These are phyloP conservation scores for Onychomys arenicola DNA, from an alignment of 2,797 vertebrate species.

Conservation along the genomic window DNA sequence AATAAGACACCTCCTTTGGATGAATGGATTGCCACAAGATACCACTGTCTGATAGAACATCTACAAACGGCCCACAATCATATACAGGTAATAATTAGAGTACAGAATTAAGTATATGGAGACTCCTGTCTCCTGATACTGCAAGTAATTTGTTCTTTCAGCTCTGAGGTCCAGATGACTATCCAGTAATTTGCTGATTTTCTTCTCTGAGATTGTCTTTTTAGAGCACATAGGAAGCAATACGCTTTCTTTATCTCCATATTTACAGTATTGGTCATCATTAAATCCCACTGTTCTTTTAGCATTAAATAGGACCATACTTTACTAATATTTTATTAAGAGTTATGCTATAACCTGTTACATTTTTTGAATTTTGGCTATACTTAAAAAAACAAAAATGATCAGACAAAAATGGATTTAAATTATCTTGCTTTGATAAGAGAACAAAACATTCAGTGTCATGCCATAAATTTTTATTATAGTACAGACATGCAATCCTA, in stretches of 20 bases:
- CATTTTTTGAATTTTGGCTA: slow-evolving; percentile 27
- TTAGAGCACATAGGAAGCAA: background rate
- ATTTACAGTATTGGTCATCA: background rate
- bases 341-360: background rate
- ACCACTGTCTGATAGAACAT: background rate
- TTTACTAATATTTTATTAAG: background rate
- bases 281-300: slow-evolving; percentile 11
- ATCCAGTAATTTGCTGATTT: background rate
- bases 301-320: background rate
- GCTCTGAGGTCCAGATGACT: background rate
- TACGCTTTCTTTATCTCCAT: background rate
- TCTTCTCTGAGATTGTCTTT: background rate
- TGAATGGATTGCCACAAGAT: slow-evolving; percentile 9
- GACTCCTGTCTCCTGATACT: background rate
- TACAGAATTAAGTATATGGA: background rate
- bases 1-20: background rate
- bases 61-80: background rate
- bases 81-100: background rate
- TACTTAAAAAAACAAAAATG: slow-evolving; percentile 22
- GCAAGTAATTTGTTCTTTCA: slow-evolving; percentile 21
- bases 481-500: background rate
- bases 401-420: background rate
- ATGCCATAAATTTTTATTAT: slow-evolving; percentile 8
- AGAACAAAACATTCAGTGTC: slow-evolving; percentile 30
- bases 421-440: background rate